A percentile compares a stretch with the other conserved stretches of the same genome.
phyloP scores from a whole-genome alignment of 2,113 vertebrate genomes.

The Lota lota region DNA sequence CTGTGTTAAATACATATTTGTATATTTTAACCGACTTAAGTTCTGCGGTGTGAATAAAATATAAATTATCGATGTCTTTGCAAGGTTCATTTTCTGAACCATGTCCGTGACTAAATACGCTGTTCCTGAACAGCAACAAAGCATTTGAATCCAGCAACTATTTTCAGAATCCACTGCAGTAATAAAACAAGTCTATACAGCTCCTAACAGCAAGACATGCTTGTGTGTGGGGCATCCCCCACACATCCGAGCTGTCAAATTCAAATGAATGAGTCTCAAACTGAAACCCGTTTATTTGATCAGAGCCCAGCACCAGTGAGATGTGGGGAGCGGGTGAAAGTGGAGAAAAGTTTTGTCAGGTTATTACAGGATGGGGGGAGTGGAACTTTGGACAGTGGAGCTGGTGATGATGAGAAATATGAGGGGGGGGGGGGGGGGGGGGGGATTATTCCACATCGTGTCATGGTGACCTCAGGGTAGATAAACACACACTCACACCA shows the following conservation, averaged over 20 bases:
- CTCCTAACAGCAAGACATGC: too few species aligned
- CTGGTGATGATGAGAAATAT: conserved; percentile 66
- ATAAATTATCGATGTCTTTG: too few species aligned
- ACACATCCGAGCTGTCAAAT: neutral
- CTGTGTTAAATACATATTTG: too few species aligned
- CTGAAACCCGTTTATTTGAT: conserved; percentile 53
- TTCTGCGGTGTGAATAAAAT: too few species aligned
- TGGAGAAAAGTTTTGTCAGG: conserved; percentile 68
- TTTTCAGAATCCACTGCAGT: too few species aligned
- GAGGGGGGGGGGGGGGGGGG: conserved; percentile 54
- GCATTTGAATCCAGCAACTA: too few species aligned
- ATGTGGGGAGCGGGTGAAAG: conserved; percentile 33
- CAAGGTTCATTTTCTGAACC: too few species aligned
- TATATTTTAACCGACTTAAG: too few species aligned
- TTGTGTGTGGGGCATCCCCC: too few species aligned
- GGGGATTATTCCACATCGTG: conserved; percentile 52
- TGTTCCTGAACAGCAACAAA: too few species aligned
- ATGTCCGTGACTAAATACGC: too few species aligned
- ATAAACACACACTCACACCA: conserved; percentile 1
- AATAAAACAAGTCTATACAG: too few species aligned
- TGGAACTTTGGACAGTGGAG: conserved; percentile 49
- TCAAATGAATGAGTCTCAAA: conserved; percentile 23
- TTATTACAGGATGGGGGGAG: conserved; percentile 56
- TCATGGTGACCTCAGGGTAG: conserved; percentile 44
- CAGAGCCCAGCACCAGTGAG: conserved; percentile 28